phyloP scores from a whole-genome alignment of 2,113 vertebrate genomes.

The Cyprinodon tularosa region DNA sequence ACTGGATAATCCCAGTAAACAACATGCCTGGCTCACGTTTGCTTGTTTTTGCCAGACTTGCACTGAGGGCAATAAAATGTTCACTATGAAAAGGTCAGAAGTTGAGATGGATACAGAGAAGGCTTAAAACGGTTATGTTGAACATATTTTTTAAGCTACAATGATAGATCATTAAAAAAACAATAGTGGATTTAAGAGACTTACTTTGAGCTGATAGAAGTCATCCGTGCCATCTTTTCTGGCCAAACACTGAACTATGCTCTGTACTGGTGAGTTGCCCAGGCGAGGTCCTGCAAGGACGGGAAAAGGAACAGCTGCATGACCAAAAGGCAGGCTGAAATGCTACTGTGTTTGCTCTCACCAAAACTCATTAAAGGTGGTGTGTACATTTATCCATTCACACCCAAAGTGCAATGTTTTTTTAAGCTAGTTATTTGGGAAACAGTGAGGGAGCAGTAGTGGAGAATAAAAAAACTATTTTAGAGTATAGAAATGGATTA shows the following conservation, averaged over 20 bases:
- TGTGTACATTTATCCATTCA: constrained; percentile 52
- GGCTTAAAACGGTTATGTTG: constrained; percentile 25
- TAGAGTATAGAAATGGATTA: constrained; percentile 3
- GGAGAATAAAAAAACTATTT: constrained; percentile 9
- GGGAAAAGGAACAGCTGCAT: constrained; percentile 67
- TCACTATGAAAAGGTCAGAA: constrained; percentile 63
- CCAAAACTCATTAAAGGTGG: constrained; percentile 54
- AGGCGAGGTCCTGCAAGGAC: constrained; percentile 89
- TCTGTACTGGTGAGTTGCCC: constrained; percentile 97
- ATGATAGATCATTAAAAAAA: not conserved
- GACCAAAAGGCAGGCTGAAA: constrained; percentile 72
- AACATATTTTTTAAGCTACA: not conserved
- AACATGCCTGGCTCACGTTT: constrained; percentile 25
- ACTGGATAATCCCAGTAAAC: constrained; percentile 61
- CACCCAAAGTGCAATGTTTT: constrained; percentile 56
- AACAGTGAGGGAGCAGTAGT: constrained; percentile 22
- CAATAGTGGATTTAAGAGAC: not conserved
- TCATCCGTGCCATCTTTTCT: constrained; percentile 98
- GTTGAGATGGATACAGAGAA: constrained; percentile 46
- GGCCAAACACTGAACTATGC: constrained; percentile 98
- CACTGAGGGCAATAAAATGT: constrained; percentile 56
- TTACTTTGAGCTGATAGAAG: constrained; percentile 99
- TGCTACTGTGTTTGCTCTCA: constrained; percentile 52
- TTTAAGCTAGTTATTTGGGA: constrained; percentile 50
- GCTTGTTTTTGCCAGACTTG: constrained; percentile 42